Percentiles rank a stretch among this genome's conserved stretches.
Evolutionary conservation across 2,797 vertebrate species (phyloP).

Genomic region (Neosilurus hyrtlii): DNA sequence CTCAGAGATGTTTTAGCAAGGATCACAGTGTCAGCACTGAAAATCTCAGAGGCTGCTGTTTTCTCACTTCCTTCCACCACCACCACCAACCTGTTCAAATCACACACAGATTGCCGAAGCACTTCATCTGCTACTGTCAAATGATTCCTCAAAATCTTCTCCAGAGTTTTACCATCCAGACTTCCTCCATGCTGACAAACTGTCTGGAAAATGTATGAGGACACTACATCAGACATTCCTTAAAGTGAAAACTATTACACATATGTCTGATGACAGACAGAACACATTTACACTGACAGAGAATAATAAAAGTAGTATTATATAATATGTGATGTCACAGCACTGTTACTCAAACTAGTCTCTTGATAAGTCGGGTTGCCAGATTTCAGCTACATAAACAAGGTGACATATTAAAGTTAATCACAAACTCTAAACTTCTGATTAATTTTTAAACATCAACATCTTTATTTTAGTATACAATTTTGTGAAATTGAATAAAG

Average conservation of each 20-base stretch:
- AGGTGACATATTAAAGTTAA: no score
- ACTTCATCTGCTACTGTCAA: slow-evolving; percentile 45
- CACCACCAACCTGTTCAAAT: slow-evolving; percentile 60
- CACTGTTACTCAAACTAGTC: no score
- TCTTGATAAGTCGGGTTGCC: no score
- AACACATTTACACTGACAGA: not conserved
- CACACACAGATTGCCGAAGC: slow-evolving; percentile 54
- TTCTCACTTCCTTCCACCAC: slow-evolving; percentile 40
- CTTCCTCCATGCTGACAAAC: slow-evolving; percentile 68
- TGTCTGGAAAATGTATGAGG: slow-evolving; percentile 46
- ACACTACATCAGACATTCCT: slow-evolving; percentile 57
- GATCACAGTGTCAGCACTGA: slow-evolving; percentile 56
- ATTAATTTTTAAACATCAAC: not conserved
- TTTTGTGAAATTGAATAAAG: not conserved
- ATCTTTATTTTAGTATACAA: rapidly evolving
- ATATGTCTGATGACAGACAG: not conserved
- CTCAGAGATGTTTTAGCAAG: slow-evolving; percentile 71
- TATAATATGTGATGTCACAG: no score
- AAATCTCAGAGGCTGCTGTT: rapidly evolving
- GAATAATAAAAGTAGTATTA: no score
- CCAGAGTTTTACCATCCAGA: slow-evolving; percentile 59
- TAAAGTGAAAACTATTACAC: not conserved
- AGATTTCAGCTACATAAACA: not conserved
- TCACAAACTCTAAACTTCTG: not conserved
- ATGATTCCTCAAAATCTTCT: slow-evolving; percentile 39